phyloP scores from a whole-genome alignment of 2,797 vertebrate genomes.

The Sebastes itinus region DNA sequence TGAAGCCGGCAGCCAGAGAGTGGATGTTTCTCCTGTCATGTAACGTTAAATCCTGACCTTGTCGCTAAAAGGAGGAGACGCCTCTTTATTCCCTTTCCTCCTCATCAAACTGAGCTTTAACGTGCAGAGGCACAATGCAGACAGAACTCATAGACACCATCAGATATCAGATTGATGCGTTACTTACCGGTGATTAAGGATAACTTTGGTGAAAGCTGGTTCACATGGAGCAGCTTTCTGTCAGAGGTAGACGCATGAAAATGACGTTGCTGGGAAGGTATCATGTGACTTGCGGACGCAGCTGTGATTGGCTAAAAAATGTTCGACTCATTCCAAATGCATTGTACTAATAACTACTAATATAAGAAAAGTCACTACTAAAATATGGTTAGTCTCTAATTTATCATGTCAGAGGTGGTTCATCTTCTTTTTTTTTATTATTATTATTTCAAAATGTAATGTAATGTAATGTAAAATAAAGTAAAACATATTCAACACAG shows the following conservation, averaged over 20 bases:
- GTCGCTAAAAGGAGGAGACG: slow-evolving; percentile 35
- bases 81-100: too few species aligned
- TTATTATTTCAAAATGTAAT: too few species aligned
- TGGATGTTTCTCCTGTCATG: neutral
- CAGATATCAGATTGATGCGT: rapidly evolving
- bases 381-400: too few species aligned
- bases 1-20: neutral
- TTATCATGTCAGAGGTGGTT: too few species aligned
- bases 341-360: too few species aligned
- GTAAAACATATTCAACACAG: too few species aligned
- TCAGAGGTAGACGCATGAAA: slow-evolving; percentile 61
- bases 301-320: neutral
- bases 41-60: slow-evolving; percentile 79
- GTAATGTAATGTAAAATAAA: too few species aligned
- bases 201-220: neutral
- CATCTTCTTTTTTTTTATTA: too few species aligned
- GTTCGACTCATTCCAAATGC: neutral
- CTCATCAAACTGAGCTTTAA: neutral
- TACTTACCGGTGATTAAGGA: slow-evolving; percentile 56
- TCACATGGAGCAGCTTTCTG: slow-evolving; percentile 64
- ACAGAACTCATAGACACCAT: rapidly evolving
- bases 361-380: neutral
- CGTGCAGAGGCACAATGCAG: rapidly evolving
- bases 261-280: neutral
- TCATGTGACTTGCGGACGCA: slow-evolving; percentile 34